A percentile compares a stretch with the other conserved stretches of the same genome.
phyloP scores from a whole-genome alignment of 2,888 invertebrate genomes.

The Perdita meconis region DNA sequence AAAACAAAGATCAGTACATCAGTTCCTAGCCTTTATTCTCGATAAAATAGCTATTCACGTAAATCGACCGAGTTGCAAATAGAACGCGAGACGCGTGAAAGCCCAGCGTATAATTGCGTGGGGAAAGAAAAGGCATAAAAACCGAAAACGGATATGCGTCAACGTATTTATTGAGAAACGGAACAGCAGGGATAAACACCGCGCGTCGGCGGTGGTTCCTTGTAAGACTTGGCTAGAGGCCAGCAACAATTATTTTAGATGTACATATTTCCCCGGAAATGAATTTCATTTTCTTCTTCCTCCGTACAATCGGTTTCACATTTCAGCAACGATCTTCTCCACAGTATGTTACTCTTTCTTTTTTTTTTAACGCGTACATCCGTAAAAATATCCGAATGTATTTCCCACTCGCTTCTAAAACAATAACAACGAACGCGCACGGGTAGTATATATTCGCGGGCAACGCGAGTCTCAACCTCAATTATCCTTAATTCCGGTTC shows the following conservation, averaged over 20 bases:
- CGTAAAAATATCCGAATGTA: constrained; percentile 18
- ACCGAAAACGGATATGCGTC: neutral
- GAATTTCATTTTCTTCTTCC: constrained; percentile 8
- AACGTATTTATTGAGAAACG: neutral
- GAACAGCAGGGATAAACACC: neutral
- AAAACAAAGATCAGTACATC: no score
- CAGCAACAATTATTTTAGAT: constrained; percentile 68
- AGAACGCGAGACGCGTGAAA: neutral
- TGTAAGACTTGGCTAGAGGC: constrained; percentile 46
- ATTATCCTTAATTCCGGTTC: constrained; percentile 74
- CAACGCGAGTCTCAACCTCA: constrained; percentile 72
- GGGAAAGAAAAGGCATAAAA: neutral
- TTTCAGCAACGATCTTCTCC: neutral
- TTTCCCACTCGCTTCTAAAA: constrained; percentile 24
- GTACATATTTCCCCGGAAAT: constrained; percentile 29
- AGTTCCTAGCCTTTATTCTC: no score
- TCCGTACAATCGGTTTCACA: no score
- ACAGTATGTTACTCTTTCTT: constrained; percentile 10
- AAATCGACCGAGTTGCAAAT: no score
- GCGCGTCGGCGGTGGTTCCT: no score
- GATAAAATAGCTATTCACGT: no score
- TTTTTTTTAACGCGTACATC: constrained; percentile 16
- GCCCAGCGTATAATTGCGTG: no score
- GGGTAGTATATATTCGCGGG: constrained; percentile 40
- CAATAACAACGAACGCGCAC: constrained; percentile 45